Evolutionary conservation across 2,888 invertebrate species (phyloP).

Genomic region (Gnatocerus cornutus): DNA sequence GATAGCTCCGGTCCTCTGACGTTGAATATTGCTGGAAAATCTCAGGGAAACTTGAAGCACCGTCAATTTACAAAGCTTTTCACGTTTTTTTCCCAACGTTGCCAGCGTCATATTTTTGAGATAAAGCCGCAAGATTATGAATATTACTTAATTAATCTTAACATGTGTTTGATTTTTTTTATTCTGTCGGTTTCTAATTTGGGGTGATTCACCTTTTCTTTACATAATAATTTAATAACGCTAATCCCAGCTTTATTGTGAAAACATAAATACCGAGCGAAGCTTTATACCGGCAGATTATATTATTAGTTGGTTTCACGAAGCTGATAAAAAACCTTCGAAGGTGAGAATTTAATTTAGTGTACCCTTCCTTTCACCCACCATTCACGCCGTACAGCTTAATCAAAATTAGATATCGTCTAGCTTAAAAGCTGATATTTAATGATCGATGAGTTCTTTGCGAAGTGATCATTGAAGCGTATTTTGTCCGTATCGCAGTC

Average conservation of each 20-base stretch:
- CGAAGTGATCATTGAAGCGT: too few relatives aligned
- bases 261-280: constrained; percentile 37
- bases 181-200: not conserved
- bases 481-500: too few relatives aligned
- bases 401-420: constrained; percentile 53
- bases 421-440: constrained; percentile 28
- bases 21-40: constrained; percentile 4
- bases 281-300: constrained; percentile 35
- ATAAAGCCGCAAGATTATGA: too few relatives aligned
- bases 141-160: too few relatives aligned
- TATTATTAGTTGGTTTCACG: constrained; percentile 44
- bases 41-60: not conserved
- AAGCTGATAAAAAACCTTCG: constrained; percentile 39
- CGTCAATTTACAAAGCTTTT: too few relatives aligned
- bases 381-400: not conserved
- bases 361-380: not conserved
- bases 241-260: constrained; percentile 31
- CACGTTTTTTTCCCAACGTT: too few relatives aligned
- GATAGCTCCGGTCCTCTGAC: constrained; percentile 23
- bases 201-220: constrained; percentile 18
- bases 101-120: too few relatives aligned
- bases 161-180: too few relatives aligned
- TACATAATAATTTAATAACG: constrained; percentile 24
- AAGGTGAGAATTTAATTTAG: constrained; percentile 52
- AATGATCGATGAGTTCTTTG: constrained; percentile 3